These are phyloP conservation scores for Phragmatobia fuliginosa DNA, from an alignment of 2,888 invertebrate genomes.

Conservation along the genomic window DNA sequence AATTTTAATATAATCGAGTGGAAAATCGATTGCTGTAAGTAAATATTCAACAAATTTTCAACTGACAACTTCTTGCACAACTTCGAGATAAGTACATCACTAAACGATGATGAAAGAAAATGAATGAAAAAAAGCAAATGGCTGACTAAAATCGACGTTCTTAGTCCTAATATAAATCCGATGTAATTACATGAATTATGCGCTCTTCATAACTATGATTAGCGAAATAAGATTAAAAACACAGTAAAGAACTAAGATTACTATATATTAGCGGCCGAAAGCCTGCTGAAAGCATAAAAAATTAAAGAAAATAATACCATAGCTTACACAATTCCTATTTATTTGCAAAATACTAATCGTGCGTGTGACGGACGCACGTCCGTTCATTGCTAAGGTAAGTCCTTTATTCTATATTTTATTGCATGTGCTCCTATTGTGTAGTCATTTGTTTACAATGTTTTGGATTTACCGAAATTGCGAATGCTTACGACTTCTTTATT, in stretches of 20 bases:
- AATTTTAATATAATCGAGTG: neutral
- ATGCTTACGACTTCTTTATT: conserved; percentile 58
- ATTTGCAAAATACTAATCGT: conserved; percentile 70
- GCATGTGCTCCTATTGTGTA: conserved; percentile 45
- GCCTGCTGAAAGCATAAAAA: conserved; percentile 64
- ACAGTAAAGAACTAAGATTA: conserved; percentile 71
- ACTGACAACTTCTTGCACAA: neutral
- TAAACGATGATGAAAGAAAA: conserved; percentile 69
- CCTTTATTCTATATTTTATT: conserved; percentile 57
- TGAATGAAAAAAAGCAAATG: conserved; percentile 85
- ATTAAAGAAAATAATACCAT: conserved; percentile 65
- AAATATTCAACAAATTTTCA: neutral
- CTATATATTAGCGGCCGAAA: conserved; percentile 74
- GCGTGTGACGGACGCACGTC: conserved; percentile 74
- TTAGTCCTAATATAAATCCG: conserved; percentile 82
- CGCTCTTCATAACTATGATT: conserved; percentile 86
- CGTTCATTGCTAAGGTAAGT: conserved; percentile 78
- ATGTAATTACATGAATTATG: conserved; percentile 88
- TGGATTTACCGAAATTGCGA: conserved; percentile 41
- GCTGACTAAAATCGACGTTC: conserved; percentile 83
- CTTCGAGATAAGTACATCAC: conserved; percentile 42
- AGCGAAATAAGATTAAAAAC: conserved; percentile 84
- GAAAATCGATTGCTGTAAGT: neutral
- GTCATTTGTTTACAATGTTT: conserved; percentile 46
- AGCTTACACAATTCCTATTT: conserved; percentile 69